A percentile compares a stretch with the other conserved stretches of the same genome.
Conservation (phyloP, 1,140 invertebrate genomes). For the Diachasmimorpha longicaudata region DNA sequence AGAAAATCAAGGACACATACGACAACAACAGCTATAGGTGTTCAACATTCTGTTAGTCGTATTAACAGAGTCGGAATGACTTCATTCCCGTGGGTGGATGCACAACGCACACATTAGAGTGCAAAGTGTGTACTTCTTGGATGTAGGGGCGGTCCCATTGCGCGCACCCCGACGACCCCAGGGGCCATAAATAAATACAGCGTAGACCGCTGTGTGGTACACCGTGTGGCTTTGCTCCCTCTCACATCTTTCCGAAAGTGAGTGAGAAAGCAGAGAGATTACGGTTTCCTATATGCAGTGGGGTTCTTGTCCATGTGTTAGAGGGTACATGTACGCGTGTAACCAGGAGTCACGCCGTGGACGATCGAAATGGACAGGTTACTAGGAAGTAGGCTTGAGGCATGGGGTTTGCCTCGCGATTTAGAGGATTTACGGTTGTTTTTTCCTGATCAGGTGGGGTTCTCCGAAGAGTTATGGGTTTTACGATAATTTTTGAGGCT, state of each 20-base stretch:
- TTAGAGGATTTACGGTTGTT: neutral
- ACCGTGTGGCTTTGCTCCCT: neutral
- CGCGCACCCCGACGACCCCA: conserved; percentile 30
- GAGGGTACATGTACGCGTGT: conserved; percentile 3
- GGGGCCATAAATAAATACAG: conserved; percentile 36
- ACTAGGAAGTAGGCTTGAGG: neutral
- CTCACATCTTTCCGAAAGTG: conserved; percentile 23
- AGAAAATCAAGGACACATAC: conserved; percentile 1
- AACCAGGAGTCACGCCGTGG: conserved; percentile 28
- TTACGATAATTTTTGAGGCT: no score
- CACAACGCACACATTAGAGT: conserved; percentile 14
- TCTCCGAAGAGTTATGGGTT: no score
- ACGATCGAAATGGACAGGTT: conserved; percentile 31
- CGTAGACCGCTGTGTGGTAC: neutral
- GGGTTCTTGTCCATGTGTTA: neutral
- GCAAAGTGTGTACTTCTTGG: conserved; percentile 26
- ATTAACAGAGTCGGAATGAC: conserved; percentile 11
- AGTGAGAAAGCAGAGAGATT: conserved; percentile 2
- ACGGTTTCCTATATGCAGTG: neutral
- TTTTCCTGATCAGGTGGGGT: neutral
- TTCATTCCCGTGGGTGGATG: conserved; percentile 34
- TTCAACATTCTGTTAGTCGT: neutral
- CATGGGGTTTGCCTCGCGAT: neutral
- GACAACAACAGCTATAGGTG: no score
- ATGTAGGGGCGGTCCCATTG: conserved; percentile 29